Evolutionary conservation across 2,888 invertebrate species (phyloP).

Genomic region (Bembecia ichneumoniformis): DNA sequence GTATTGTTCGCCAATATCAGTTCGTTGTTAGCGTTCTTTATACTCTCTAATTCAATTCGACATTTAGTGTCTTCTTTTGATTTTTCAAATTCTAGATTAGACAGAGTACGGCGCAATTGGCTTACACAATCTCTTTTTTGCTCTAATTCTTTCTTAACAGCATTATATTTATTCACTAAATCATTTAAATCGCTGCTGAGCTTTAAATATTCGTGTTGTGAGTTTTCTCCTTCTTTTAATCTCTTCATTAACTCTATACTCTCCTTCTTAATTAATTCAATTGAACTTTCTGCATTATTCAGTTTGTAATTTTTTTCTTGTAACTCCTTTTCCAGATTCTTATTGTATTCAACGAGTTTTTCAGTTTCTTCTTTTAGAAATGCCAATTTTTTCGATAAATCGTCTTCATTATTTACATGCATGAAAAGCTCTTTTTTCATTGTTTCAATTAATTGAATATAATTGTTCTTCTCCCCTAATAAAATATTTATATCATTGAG

Average conservation of each 20-base stretch:
- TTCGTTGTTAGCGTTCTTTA: constrained; percentile 21
- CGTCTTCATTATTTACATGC: constrained; percentile 32
- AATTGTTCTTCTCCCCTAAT: constrained; percentile 30
- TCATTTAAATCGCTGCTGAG: constrained; percentile 22
- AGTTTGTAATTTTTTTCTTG: constrained; percentile 24
- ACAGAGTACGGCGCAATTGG: constrained; percentile 13
- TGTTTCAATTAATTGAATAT: constrained; percentile 28
- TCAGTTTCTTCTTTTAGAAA: constrained; percentile 10
- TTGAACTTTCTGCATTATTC: constrained; percentile 21
- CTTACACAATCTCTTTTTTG: constrained; percentile 24
- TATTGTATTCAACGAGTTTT: constrained; percentile 26
- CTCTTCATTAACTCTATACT: constrained; percentile 27
- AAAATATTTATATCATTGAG: constrained; percentile 26
- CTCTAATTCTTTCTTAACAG: constrained; percentile 22
- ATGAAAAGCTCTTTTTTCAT: constrained; percentile 33
- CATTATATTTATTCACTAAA: constrained; percentile 26
- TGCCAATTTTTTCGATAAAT: not conserved
- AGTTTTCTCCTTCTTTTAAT: constrained; percentile 22
- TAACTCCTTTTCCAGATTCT: constrained; percentile 29
- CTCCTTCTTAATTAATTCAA: constrained; percentile 29
- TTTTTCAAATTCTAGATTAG: constrained; percentile 20
- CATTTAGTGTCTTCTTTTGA: constrained; percentile 17
- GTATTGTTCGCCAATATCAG: constrained; percentile 24
- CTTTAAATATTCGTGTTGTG: constrained; percentile 25
- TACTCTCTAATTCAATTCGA: constrained; percentile 20